Evolutionary conservation across 2,113 vertebrate species (phyloP), one percentile per base, ranked within the genome.

Genomic region (Vulpes lagopus): DNA sequence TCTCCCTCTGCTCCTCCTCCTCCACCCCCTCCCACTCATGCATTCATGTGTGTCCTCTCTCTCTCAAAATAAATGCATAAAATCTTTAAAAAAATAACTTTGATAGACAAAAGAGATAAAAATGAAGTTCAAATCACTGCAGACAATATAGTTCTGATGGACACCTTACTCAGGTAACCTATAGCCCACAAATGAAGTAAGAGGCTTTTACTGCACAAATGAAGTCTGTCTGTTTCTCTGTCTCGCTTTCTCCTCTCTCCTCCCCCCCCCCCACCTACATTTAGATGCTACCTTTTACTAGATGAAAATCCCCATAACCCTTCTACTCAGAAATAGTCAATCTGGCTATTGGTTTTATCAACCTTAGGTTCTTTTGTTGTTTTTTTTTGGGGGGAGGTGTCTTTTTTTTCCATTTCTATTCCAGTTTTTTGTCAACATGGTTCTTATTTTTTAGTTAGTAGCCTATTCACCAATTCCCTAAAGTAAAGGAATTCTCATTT

Each of bases 51-150:
- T 32, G 8, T 19, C 43, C 43, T 69, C 65, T n/a, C 16, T n/a
- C 65, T 69, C 65, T 69, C 32, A 69, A 69, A n/a, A 69, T 67
- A 67, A 67, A n/a, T n/a, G 6, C 43, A 43, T 43, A 69, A 69
- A n/a, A 17, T 69, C 65, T n/a, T 69, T 19, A 3, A 67, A 69
- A 79, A 96, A 95, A 27, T 78, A 65, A 38, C 55, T 89, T 91
- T 49, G 93, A 51, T 11, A 95, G 86, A 83, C 91, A 91, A 79
- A 89, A 93, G 59, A 86, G 71, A 78, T 12, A 35, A 81, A 57
- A 96, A 59, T 92, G 59, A 79, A 81, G 53, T 16, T 91, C n/a
- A 74, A 14, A 62, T 89, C 80, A 78, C 5, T 71, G 27, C 2
- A 87, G 27, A 65, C 22, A 76, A 59, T 53, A 35, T 64, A 51